Conservation (phyloP, 1,140 invertebrate species). For the Linepithema humile region DNA sequence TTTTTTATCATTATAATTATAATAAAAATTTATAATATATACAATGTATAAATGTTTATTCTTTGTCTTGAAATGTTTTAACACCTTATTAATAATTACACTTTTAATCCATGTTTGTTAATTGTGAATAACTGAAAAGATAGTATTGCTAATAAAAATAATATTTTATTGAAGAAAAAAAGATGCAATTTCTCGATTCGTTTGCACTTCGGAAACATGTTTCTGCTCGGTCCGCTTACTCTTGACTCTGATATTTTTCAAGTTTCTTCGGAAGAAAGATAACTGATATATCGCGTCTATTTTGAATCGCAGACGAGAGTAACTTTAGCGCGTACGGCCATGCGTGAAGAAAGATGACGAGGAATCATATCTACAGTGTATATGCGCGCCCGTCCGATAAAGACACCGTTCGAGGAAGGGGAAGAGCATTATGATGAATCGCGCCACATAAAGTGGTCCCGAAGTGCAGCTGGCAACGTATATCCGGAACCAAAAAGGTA, state of each 20-base stretch:
- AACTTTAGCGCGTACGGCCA: neutral
- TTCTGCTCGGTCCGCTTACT: neutral
- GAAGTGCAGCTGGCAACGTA: constrained; percentile 42
- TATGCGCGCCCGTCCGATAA: constrained; percentile 23
- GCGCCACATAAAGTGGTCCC: constrained; percentile 26
- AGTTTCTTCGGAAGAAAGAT: neutral
- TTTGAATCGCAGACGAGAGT: neutral
- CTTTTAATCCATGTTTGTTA: neutral
- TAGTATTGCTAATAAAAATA: no score
- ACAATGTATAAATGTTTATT: no score
- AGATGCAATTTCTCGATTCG: neutral
- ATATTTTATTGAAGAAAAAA: neutral
- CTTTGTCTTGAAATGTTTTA: neutral
- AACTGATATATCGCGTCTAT: neutral
- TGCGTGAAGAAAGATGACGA: constrained; percentile 24
- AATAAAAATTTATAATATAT: neutral
- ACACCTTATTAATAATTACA: neutral
- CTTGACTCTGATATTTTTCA: no score
- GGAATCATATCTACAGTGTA: constrained; percentile 22
- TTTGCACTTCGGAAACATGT: neutral
- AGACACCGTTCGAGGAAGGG: constrained; percentile 12
- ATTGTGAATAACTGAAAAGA: neutral
- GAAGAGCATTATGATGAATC: constrained; percentile 44
- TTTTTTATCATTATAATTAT: neutral
- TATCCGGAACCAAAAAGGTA: constrained; percentile 42